These are phyloP conservation scores for Ochropleura leucogaster DNA, from an alignment of 2,888 invertebrate genomes.

Conservation along the genomic window DNA sequence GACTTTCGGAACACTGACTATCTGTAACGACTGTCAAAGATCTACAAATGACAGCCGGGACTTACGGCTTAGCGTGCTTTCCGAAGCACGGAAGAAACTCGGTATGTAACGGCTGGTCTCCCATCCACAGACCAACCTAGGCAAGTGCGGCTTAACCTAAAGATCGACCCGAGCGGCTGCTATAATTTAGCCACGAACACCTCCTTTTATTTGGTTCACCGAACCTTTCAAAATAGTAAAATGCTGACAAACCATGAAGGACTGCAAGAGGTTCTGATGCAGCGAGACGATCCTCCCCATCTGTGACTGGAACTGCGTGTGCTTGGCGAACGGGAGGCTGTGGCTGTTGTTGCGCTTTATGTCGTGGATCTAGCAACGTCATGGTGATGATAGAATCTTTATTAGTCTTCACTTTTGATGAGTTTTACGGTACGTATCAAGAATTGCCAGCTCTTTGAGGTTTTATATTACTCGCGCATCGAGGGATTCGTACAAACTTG, in stretches of 20 bases:
- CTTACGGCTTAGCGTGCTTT: no score
- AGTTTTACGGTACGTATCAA: neutral
- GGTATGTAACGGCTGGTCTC: no score
- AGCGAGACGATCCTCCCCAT: constrained; percentile 78
- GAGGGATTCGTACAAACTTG: no score
- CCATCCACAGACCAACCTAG: no score
- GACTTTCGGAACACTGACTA: no score
- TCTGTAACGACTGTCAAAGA: no score
- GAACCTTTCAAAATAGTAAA: neutral
- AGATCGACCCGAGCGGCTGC: no score
- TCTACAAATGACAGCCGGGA: no score
- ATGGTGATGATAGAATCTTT: neutral
- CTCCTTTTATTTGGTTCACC: neutral
- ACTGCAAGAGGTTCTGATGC: constrained; percentile 80
- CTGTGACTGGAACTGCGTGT: constrained; percentile 84
- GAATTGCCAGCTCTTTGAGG: neutral
- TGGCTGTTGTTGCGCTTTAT: constrained; percentile 77
- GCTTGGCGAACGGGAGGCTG: constrained; percentile 78
- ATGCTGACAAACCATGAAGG: constrained; percentile 73
- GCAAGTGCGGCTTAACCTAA: no score
- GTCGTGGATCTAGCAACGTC: constrained; percentile 75
- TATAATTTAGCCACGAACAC: no score
- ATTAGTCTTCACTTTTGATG: neutral
- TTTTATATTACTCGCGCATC: neutral
- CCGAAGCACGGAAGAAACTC: no score